Percentiles rank a stretch among this genome's conserved stretches.
These are phyloP conservation scores for Phengaris alcon DNA, from an alignment of 2,888 invertebrate species.

Conservation along the genomic window DNA sequence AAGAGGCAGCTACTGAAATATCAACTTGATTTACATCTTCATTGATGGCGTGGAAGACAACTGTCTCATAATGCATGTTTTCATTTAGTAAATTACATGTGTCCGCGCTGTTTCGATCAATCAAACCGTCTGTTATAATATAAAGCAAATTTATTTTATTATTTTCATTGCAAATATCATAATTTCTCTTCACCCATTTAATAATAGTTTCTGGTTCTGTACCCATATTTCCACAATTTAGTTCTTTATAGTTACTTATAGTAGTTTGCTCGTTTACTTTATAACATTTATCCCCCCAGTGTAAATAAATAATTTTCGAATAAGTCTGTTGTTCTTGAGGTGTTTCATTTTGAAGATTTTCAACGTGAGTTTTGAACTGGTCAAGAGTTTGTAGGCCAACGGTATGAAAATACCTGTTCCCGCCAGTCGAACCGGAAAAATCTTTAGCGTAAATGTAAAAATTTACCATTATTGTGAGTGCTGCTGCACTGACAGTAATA, in stretches of 20 bases:
- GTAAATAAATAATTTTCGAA: conserved; percentile 44
- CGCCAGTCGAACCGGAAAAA: conserved; percentile 42
- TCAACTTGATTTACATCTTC: conserved; percentile 34
- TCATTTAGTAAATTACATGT: conserved; percentile 41
- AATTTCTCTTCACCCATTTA: conserved; percentile 27
- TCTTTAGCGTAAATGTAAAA: conserved; percentile 45
- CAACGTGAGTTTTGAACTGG: conserved; percentile 42
- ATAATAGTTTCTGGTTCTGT: conserved; percentile 41
- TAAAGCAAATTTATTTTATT: conserved; percentile 44
- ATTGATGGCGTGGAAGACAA: conserved; percentile 45
- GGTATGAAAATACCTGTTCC: conserved; percentile 39
- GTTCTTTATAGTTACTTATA: conserved; percentile 32
- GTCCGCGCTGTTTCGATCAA: not conserved
- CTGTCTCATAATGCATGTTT: conserved; percentile 44
- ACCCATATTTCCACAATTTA: not conserved
- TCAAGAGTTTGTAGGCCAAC: conserved; percentile 42
- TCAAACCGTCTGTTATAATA: conserved; percentile 47
- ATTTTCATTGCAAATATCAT: conserved; percentile 32
- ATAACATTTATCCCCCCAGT: conserved; percentile 43
- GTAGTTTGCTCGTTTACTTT: conserved; percentile 42
- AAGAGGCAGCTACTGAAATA: conserved; percentile 44
- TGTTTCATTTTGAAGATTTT: conserved; percentile 39
- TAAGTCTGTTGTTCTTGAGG: conserved; percentile 35
- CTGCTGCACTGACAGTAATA: not conserved
- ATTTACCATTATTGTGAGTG: conserved; percentile 36